phyloP scores from a whole-genome alignment of 2,113 vertebrate species.

The Phoxinus phoxinus region DNA sequence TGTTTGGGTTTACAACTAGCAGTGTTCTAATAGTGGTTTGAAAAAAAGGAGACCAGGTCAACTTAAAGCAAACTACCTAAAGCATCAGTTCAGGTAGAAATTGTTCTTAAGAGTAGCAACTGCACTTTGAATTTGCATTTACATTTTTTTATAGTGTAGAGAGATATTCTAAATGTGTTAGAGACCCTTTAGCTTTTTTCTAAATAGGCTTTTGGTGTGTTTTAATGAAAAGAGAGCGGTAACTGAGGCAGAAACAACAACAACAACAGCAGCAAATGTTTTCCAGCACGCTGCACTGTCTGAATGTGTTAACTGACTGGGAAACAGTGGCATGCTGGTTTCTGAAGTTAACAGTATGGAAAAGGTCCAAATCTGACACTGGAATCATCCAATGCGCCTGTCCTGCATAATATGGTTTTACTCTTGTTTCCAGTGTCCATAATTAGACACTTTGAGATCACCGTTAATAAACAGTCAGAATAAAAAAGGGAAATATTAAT shows the following conservation, averaged over 20 bases:
- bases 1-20: background rate
- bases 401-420: constrained; percentile 4
- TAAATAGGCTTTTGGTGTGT: constrained; percentile 48
- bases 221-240: constrained; percentile 39
- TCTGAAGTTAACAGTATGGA: constrained; percentile 60
- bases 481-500: constrained; percentile 35
- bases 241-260: constrained; percentile 52
- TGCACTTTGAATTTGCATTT: background rate
- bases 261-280: constrained; percentile 35
- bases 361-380: constrained; percentile 42
- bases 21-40: background rate
- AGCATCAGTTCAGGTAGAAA: background rate
- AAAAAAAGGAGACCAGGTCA: background rate
- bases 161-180: background rate
- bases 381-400: background rate
- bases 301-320: constrained; percentile 51
- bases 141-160: background rate
- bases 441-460: constrained; percentile 50
- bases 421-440: constrained; percentile 43
- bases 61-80: background rate
- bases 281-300: constrained; percentile 43
- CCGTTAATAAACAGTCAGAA: constrained; percentile 20
- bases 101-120: background rate
- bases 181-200: constrained; percentile 55
- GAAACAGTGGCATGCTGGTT: constrained; percentile 57